A percentile compares a stretch with the other conserved stretches of the same genome.
Evolutionary conservation across 2,888 invertebrate species (phyloP).

Genomic region (Marasmarcha lunaedactyla): DNA sequence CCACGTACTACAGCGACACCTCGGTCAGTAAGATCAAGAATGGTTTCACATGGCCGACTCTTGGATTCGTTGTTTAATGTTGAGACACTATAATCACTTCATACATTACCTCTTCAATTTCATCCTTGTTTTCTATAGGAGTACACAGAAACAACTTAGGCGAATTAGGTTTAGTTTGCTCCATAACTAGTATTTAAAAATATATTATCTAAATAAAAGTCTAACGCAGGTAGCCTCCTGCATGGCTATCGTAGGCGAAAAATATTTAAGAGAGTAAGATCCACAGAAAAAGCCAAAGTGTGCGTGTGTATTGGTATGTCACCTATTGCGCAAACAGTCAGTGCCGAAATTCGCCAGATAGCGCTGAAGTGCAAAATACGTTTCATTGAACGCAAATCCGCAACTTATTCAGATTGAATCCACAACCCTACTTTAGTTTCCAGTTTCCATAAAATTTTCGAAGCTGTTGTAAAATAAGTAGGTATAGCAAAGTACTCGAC

Average conservation of each 20-base stretch:
- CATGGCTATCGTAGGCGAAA: slow-evolving; percentile 73
- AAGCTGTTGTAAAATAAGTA: too few relatives aligned
- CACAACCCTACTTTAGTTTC: too few relatives aligned
- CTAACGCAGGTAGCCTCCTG: slow-evolving; percentile 69
- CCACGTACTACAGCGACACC: slow-evolving; percentile 53
- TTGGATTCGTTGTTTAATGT: slow-evolving; percentile 64
- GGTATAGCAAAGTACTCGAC: too few relatives aligned
- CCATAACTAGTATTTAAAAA: slow-evolving; percentile 65
- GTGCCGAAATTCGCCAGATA: too few relatives aligned
- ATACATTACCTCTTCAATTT: slow-evolving; percentile 87
- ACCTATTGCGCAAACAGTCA: slow-evolving; percentile 5
- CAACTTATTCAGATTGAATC: too few relatives aligned
- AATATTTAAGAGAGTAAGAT: slow-evolving; percentile 49
- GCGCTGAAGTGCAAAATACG: slow-evolving; percentile 21
- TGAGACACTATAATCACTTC: slow-evolving; percentile 55
- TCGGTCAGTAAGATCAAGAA: slow-evolving; percentile 49
- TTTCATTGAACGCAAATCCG: slow-evolving; percentile 17
- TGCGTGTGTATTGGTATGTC: slow-evolving; percentile 24
- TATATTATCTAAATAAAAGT: slow-evolving; percentile 69
- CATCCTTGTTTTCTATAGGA: slow-evolving; percentile 89
- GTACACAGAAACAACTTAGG: slow-evolving; percentile 86
- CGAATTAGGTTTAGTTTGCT: slow-evolving; percentile 69
- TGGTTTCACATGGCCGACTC: slow-evolving; percentile 64
- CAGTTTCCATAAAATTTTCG: too few relatives aligned
- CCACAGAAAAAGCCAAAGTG: slow-evolving; percentile 56